Percentiles rank a stretch among this genome's conserved stretches.
phyloP scores from a whole-genome alignment of 2,888 invertebrate species.

The Harpalus rufipes region DNA sequence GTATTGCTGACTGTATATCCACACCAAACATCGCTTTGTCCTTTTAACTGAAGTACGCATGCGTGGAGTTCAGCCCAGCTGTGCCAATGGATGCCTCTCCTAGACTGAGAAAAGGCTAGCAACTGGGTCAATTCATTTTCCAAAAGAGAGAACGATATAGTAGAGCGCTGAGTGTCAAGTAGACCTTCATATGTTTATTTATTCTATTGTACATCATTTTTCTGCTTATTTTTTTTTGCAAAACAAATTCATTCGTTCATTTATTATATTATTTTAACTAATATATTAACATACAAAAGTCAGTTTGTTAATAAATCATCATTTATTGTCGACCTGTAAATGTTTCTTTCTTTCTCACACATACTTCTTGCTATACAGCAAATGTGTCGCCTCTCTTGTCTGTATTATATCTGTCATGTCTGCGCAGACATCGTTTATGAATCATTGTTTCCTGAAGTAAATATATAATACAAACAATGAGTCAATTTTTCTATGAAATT shows the following conservation, averaged over 20 bases:
- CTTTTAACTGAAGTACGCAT: constrained; percentile 79
- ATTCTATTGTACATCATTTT: too few relatives aligned
- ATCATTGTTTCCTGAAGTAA: constrained; percentile 48
- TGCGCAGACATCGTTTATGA: constrained; percentile 46
- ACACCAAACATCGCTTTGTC: constrained; percentile 80
- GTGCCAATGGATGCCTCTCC: background rate
- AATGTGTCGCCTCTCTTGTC: background rate
- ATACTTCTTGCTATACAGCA: background rate
- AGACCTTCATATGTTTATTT: too few relatives aligned
- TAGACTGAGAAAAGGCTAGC: background rate
- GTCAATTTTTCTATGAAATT: background rate
- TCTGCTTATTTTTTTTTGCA: too few relatives aligned
- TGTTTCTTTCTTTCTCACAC: background rate
- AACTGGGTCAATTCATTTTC: background rate
- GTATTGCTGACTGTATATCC: constrained; percentile 81
- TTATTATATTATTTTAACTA: too few relatives aligned
- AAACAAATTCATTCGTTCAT: too few relatives aligned
- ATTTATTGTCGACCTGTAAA: too few relatives aligned
- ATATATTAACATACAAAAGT: too few relatives aligned
- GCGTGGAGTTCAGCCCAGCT: constrained; percentile 73
- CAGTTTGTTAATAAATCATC: too few relatives aligned
- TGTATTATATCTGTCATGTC: background rate
- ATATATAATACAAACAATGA: background rate
- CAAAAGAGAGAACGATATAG: background rate
- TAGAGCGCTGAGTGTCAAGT: background rate